Base-by-base conservation (phyloP, 2,888 invertebrate species). In the Callinectes sapidus region DNA sequence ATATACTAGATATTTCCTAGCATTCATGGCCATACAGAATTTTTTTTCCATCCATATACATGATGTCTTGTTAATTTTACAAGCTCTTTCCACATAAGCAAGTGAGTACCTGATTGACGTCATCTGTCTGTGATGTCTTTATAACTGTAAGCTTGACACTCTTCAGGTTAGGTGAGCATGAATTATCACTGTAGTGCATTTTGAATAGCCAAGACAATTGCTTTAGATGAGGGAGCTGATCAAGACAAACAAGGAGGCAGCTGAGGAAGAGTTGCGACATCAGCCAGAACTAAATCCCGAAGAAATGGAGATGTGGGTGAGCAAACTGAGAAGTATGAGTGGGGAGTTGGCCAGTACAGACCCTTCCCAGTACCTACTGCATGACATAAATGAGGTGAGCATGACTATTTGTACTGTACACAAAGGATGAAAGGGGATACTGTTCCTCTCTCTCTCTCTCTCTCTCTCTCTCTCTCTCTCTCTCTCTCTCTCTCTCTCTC, bases 181-280 rank as follows among this genome's bases (percentile, higher is more conserved):
- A 8, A 13, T 71, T 71, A 28, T 28, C 10, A 28, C 5, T 61
- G 71, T 28, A 32, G 77, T 81, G 32, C 0, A 14, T 32, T 81
- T 16, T 81, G 28, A 32, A 16, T 81, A 35, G 14, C 32, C 5
- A 32, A 81, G 18, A 81, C 13, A 32, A 35, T 81, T 81, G 3
- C 55, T 32, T 61, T 28, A 88, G 88, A 88, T 88, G 14, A 23
- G 35, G 61, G 14, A 88, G 8, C n/a, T 88, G 88, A 55, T 55
- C 32, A 18, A 61, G 18, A 8, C 55, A 28, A 88, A 32, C 88
- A 88, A 14, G 55, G 16, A 61, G 10, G 88, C 61, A 14, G 88
- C 88, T 48, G 55, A 28, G 55, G 2, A 88, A 35, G 55, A 55
- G 61, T 10, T 88, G 61, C 0, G 0, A 16, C 42, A 48, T 14